Evolutionary conservation across 2,797 vertebrate species (phyloP).

Genomic region (Anabas testudineus): DNA sequence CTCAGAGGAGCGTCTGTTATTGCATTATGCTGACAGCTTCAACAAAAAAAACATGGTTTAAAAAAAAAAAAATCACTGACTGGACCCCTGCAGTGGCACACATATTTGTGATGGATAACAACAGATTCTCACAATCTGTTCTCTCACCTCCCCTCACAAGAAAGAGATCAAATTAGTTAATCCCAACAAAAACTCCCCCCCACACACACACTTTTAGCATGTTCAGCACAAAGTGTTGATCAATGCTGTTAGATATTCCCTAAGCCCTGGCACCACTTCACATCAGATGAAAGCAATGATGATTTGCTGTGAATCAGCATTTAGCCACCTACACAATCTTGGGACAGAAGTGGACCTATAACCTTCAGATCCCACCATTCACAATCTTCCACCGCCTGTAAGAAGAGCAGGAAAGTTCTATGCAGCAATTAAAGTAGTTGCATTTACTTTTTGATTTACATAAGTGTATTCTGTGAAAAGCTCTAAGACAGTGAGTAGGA

Average conservation of each 20-base stretch:
- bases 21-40: conserved; percentile 67
- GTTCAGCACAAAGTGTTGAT: conserved; percentile 79
- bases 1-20: conserved; percentile 54
- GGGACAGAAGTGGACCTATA: conserved; percentile 47
- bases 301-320: conserved; percentile 72
- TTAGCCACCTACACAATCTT: conserved; percentile 56
- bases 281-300: conserved; percentile 62
- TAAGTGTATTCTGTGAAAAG: background rate
- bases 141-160: conserved; percentile 47
- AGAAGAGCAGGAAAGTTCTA: conserved; percentile 15
- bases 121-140: conserved; percentile 76
- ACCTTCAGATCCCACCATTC: conserved; percentile 35
- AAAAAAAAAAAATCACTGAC: conserved; percentile 53
- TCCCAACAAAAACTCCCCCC: conserved; percentile 47
- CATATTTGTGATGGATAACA: conserved; percentile 75
- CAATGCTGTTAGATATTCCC: conserved; percentile 61
- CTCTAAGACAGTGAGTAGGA: no score
- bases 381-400: conserved; percentile 11
- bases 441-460: background rate
- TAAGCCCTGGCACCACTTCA: conserved; percentile 68
- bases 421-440: background rate
- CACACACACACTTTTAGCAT: conserved; percentile 60
- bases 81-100: conserved; percentile 61
- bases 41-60: conserved; percentile 62
- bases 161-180: conserved; percentile 67